Evolutionary conservation across 2,888 invertebrate species (phyloP).

Genomic region (Platycnemis pennipes): DNA sequence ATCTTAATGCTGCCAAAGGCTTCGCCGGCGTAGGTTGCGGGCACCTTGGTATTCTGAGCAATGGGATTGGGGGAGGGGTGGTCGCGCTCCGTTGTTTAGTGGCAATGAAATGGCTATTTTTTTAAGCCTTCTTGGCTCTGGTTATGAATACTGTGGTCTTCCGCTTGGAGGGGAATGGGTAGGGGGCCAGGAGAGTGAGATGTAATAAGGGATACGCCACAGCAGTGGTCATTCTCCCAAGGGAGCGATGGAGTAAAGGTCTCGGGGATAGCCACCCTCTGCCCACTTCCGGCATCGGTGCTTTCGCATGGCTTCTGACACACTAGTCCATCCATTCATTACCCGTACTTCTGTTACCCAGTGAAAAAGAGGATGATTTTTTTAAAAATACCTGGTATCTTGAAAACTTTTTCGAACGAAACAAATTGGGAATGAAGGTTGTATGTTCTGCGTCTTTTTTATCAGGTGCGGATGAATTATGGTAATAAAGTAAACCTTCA

Average conservation of each 20-base stretch:
- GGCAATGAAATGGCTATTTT: background rate
- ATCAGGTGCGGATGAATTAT: no score
- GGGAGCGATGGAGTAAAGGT: background rate
- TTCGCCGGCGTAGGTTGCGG: background rate
- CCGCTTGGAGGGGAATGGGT: background rate
- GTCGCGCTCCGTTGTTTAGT: background rate
- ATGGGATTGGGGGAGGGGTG: background rate
- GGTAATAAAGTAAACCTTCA: no score
- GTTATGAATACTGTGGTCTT: constrained; percentile 16
- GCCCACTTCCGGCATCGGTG: background rate
- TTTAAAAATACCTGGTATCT: background rate
- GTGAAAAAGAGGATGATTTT: background rate
- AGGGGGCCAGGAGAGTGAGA: background rate
- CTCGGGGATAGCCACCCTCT: background rate
- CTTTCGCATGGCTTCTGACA: background rate
- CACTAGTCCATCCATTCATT: background rate
- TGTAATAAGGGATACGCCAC: background rate
- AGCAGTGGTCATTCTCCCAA: background rate
- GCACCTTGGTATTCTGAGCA: background rate
- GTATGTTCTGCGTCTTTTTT: no score
- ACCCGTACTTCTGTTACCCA: background rate
- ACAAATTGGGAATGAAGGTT: no score
- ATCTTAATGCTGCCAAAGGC: background rate
- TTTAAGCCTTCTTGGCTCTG: background rate
- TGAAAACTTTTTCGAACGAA: no score